phyloP scores from a whole-genome alignment of 2,888 invertebrate genomes.

The Pollenia labialis region DNA sequence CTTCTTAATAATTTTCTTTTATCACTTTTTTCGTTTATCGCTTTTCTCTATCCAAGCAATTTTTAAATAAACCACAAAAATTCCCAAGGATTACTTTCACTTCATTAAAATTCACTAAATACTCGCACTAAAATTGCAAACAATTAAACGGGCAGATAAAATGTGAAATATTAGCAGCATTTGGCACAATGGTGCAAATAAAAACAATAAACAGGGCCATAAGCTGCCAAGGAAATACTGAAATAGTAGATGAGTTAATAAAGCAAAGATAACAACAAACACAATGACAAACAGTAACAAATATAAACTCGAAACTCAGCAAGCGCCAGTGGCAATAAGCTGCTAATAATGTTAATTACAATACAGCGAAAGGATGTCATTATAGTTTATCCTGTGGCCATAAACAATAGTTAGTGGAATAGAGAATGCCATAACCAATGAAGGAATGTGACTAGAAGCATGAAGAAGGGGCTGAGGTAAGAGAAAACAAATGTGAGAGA shows the following conservation, averaged over 20 bases:
- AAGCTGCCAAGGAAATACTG: background rate
- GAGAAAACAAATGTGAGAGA: background rate
- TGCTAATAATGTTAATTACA: constrained; percentile 71
- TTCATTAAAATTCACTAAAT: constrained; percentile 57
- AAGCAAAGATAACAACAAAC: constrained; percentile 20
- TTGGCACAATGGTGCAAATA: background rate
- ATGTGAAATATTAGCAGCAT: constrained; percentile 8
- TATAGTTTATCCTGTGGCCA: constrained; percentile 67
- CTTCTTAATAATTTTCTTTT: background rate
- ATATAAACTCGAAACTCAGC: constrained; percentile 41
- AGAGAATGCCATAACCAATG: constrained; percentile 12
- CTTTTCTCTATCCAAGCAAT: background rate
- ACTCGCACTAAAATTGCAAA: background rate
- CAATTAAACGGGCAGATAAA: background rate
- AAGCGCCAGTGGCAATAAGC: constrained; percentile 61
- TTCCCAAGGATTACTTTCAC: constrained; percentile 31
- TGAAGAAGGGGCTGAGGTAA: no score
- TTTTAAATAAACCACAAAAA: constrained; percentile 32
- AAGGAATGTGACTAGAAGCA: background rate
- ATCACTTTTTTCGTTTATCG: background rate
- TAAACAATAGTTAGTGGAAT: constrained; percentile 58
- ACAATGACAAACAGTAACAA: constrained; percentile 50
- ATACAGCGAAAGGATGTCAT: constrained; percentile 68
- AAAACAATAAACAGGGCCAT: constrained; percentile 40
- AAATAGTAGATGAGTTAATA: background rate